A percentile compares a stretch with the other conserved stretches of the same genome.
These are phyloP conservation scores for Diplazon laetatorius DNA, from an alignment of 2,888 invertebrate species.

Conservation along the genomic window DNA sequence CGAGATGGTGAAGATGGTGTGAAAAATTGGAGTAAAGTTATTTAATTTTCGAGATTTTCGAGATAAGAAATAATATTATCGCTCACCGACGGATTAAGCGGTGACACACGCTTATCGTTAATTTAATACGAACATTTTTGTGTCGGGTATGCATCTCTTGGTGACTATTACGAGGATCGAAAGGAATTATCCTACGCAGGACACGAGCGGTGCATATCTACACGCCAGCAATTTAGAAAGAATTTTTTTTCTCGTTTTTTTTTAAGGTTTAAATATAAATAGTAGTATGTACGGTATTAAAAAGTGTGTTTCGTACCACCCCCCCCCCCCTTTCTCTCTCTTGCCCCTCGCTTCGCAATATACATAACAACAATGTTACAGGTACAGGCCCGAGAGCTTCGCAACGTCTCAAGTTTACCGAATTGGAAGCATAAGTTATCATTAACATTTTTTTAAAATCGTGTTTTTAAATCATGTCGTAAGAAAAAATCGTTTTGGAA, in stretches of 20 bases:
- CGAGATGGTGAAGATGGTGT: slow-evolving; percentile 47
- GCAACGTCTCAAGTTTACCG: slow-evolving; percentile 68
- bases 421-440: slow-evolving; percentile 71
- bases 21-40: slow-evolving; percentile 45
- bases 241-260: slow-evolving; percentile 9
- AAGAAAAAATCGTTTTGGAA: too few species aligned
- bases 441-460: slow-evolving; percentile 6
- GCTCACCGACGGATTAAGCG: background rate
- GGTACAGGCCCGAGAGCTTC: slow-evolving; percentile 68
- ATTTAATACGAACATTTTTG: slow-evolving; percentile 30
- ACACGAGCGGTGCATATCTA: slow-evolving; percentile 68
- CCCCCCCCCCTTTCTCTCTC: too few species aligned
- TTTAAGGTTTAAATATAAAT: slow-evolving; percentile 70
- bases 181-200: slow-evolving; percentile 65
- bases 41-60: slow-evolving; percentile 6
- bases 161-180: slow-evolving; percentile 62
- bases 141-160: slow-evolving; percentile 52
- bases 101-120: slow-evolving; percentile 14
- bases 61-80: background rate
- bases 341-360: slow-evolving; percentile 68
- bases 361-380: slow-evolving; percentile 75
- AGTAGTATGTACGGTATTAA: slow-evolving; percentile 69
- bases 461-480: too few species aligned
- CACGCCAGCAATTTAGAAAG: slow-evolving; percentile 62
- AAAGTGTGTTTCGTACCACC: slow-evolving; percentile 70